Base-by-base conservation (phyloP, 2,113 vertebrate genomes). In the Thermophis baileyi region DNA sequence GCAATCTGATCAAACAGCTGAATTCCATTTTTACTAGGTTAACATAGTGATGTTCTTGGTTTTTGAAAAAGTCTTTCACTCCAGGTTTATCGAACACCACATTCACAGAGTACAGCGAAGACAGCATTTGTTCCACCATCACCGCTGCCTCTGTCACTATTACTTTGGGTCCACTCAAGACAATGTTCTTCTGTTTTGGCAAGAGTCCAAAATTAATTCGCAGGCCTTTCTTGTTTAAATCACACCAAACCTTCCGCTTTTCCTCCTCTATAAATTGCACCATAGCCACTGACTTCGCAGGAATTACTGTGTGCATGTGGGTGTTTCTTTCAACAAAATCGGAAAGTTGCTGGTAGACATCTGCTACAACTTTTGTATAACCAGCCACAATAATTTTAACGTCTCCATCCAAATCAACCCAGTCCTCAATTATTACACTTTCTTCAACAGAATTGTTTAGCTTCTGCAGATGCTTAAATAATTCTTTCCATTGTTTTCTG, bases 271-370 rank as follows among this genome's bases (percentile, higher is more conserved):
- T 93, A 91, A 98, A 99, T 24, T 97, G 27, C n/a, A 97, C 49
- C 25, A 97, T 81, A 11, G 91, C 93, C 5, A 92, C 89, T 0
- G 94, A 57, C 2, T 96, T 94, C 14, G 97, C 94, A 0, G 63
- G 63, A 25, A 98, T 89, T 46, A 89, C 92, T 95, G 97, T 96
- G 94, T 97, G 95, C 2, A 97, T 6, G 0, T 94, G 4, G 54
- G 96, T 97, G 90, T 98, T 97, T 95, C 96, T 96, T 35, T 93
- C 95, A 87, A 99, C 20, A 94, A 98, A 99, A 46, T 95, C 87
- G 16, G 22, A 92, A 90, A 99, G 94, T 35, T 95, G 35, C 25
- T 22, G 7, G 57, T 95, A 89, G 86, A 97, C 95, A 22, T 95
- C 92, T 10, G 20, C 35, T 3, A 98, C 98, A 0, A 35, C 14